A percentile compares a stretch with the other conserved stretches of the same genome.
Evolutionary conservation across 2,888 invertebrate genomes (phyloP).

Genomic region (Hyposoter didymator): DNA sequence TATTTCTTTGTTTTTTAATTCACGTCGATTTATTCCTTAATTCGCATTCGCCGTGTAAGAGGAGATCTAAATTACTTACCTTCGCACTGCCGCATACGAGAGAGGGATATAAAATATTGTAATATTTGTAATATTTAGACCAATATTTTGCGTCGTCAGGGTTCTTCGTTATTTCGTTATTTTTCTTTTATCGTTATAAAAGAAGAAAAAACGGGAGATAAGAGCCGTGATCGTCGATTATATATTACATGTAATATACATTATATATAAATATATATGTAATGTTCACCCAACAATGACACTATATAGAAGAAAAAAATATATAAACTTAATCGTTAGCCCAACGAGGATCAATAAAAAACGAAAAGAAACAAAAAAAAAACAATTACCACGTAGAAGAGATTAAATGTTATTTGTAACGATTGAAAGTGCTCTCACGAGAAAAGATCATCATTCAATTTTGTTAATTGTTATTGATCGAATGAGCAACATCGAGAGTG

Average conservation of each 20-base stretch:
- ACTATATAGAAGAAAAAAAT: constrained; percentile 44
- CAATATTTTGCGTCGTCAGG: constrained; percentile 61
- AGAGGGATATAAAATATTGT: constrained; percentile 72
- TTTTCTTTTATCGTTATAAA: constrained; percentile 4
- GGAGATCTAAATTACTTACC: constrained; percentile 77
- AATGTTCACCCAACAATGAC: constrained; percentile 56
- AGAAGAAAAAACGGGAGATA: constrained; percentile 24
- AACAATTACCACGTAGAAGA: constrained; percentile 52
- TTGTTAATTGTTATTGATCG: constrained; percentile 66
- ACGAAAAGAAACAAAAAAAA: background rate
- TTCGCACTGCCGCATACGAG: constrained; percentile 82
- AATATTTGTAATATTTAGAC: constrained; percentile 77
- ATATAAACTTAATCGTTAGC: constrained; percentile 55
- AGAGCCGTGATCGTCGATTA: constrained; percentile 38
- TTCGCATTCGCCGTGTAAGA: constrained; percentile 64
- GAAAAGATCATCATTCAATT: constrained; percentile 59
- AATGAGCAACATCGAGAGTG: constrained; percentile 54
- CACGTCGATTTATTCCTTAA: constrained; percentile 12
- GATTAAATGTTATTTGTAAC: constrained; percentile 56
- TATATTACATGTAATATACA: constrained; percentile 48
- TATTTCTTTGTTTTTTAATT: constrained; percentile 2
- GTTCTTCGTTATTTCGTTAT: constrained; percentile 23
- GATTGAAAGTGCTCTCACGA: constrained; percentile 57
- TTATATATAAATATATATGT: constrained; percentile 46
- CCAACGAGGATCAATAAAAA: constrained; percentile 51